Conservation (phyloP, 2,888 invertebrate species). For the Carabus problematicus region DNA sequence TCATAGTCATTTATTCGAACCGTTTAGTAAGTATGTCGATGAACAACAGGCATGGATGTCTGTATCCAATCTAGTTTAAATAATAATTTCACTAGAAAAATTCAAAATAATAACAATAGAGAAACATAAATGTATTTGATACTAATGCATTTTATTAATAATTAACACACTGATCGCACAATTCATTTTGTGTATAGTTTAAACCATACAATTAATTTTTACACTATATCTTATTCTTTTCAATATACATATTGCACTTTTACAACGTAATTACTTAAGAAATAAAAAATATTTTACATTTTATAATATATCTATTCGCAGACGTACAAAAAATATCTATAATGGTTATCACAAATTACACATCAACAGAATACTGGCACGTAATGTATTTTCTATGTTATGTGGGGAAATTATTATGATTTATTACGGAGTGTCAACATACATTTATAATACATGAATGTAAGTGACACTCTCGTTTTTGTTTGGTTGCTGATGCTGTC, state of each 20-base stretch:
- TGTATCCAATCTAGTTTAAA: no score
- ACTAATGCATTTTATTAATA: slow-evolving; percentile 39
- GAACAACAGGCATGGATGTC: no score
- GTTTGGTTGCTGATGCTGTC: slow-evolving; percentile 21
- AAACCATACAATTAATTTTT: slow-evolving; percentile 26
- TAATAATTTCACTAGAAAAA: not conserved
- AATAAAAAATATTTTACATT: slow-evolving; percentile 31
- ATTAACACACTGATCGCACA: slow-evolving; percentile 39
- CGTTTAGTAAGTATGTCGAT: no score
- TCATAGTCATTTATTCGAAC: no score
- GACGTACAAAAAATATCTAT: slow-evolving; percentile 42
- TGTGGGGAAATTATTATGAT: slow-evolving; percentile 8
- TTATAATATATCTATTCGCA: slow-evolving; percentile 38
- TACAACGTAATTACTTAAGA: slow-evolving; percentile 38
- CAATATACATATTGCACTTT: slow-evolving; percentile 41
- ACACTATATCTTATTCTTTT: slow-evolving; percentile 31
- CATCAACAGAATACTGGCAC: slow-evolving; percentile 41
- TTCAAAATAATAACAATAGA: not conserved
- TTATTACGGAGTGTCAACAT: not conserved
- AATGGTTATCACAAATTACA: slow-evolving; percentile 41
- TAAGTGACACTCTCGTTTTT: slow-evolving; percentile 3
- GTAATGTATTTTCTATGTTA: slow-evolving; percentile 34
- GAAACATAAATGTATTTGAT: slow-evolving; percentile 25
- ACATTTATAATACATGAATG: no score
- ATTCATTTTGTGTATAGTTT: slow-evolving; percentile 38